Evolutionary conservation across 2,888 invertebrate species (phyloP), one percentile per base, ranked within the genome.

Genomic region (Cosmorhoe ocellata): DNA sequence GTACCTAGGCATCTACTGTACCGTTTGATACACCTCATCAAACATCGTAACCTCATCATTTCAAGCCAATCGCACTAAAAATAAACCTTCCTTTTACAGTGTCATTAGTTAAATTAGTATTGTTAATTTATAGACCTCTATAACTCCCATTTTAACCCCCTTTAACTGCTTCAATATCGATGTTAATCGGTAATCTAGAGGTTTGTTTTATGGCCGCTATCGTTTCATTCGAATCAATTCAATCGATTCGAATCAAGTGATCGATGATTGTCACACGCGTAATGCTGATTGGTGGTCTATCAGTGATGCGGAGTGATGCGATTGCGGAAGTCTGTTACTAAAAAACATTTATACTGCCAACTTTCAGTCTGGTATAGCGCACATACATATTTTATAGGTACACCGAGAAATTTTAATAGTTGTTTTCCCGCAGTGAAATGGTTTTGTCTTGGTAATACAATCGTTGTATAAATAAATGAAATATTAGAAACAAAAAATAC

Each of bases 71-170:
- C 71, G 68, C 68, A 71, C 75, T 73, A 76, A 78, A 82, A 83
- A 84, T 84, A 81, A 88, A 87, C 76, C 82, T 87, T 80, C 79
- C 86, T 83, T 89, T 88, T 86, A 88, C 85, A 86, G 74, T 82
- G 83, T 88, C 86, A 89, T 90, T 88, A 89, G 84, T 86, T 81
- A 88, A 88, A 90, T 89, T 87, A 84, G 76, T 71, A 59, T 81
- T 84, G 84, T 87, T 88, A 85, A 87, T 88, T 86, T 86, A 82
- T 84, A 85, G 81, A 81, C 73, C 70, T 52, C 43, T 36, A 50
- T 49, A 53, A 45, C 54, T 40, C 75, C 77, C 38, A 24, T 33
- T 77, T 79, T 80, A 81, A 84, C 79, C 76, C 50, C 77, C 77
- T 77, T 79, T 81, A 80, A 84, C 79, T 79, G 84, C 69, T 46